Conservation (phyloP, 1,140 invertebrate species). For the Zaprionus camerounensis region DNA sequence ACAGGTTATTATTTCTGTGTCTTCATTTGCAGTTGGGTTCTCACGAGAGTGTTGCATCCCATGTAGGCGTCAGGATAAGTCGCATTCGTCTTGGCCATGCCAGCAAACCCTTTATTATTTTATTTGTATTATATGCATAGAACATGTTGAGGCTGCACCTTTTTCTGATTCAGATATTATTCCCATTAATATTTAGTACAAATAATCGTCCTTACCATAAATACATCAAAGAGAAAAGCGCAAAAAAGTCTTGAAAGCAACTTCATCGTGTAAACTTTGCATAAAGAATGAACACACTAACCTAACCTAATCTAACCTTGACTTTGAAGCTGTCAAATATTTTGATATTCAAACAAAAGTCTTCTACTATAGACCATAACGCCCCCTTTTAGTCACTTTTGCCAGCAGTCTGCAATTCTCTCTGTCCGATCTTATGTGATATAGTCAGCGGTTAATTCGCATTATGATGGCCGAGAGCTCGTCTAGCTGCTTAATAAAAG, state of each 20-base stretch:
- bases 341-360: constrained; percentile 8
- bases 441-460: constrained; percentile 18
- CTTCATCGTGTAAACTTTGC: not conserved
- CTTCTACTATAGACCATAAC: not conserved
- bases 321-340: constrained; percentile 3
- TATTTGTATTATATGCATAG: not conserved
- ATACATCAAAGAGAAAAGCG: not conserved
- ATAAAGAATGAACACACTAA: not conserved
- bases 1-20: constrained; percentile 18
- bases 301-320: not conserved
- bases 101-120: not conserved
- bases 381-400: constrained; percentile 7
- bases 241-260: not conserved
- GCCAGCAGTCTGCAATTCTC: not conserved
- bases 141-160: not conserved
- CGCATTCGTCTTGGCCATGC: not conserved
- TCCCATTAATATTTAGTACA: constrained; percentile 3
- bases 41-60: not conserved
- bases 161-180: not conserved
- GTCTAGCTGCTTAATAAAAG: constrained; percentile 15
- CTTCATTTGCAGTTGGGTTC: not conserved
- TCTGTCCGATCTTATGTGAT: not conserved
- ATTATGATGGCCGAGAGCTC: constrained; percentile 11
- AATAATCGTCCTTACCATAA: not conserved
- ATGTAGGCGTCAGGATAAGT: constrained; percentile 19